Percentiles rank a stretch among this genome's conserved stretches.
Conservation (phyloP, 2,113 vertebrate species). For the Odocoileus virginianus region DNA sequence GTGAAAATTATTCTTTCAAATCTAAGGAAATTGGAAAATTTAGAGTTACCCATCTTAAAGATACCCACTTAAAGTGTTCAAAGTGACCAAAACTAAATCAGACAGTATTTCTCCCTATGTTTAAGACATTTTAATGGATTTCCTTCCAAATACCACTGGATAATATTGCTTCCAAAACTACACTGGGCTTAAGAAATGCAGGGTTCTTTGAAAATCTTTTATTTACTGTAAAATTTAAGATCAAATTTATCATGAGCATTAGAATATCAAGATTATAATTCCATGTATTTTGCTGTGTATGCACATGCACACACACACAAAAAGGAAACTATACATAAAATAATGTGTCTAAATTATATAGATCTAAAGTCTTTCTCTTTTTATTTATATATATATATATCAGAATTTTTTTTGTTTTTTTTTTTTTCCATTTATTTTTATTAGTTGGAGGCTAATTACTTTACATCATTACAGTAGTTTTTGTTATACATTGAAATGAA, state of each 20-base stretch:
- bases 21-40: constrained; percentile 16
- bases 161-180: constrained; percentile 5
- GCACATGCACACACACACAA: neutral
- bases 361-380: neutral
- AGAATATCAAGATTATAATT: neutral
- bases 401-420: neutral
- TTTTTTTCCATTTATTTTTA: too few species aligned
- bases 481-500: too few species aligned
- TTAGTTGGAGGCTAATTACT: too few species aligned
- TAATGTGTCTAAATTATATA: neutral
- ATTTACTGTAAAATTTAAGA: neutral
- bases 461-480: too few species aligned
- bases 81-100: constrained; percentile 35
- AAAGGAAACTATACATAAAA: neutral
- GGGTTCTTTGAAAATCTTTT: neutral
- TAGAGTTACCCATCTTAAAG: neutral
- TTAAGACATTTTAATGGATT: constrained; percentile 16
- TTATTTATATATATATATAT: neutral
- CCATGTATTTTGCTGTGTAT: neutral
- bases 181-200: neutral
- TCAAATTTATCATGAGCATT: neutral
- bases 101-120: neutral
- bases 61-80: neutral
- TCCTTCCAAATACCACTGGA: neutral
- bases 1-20: constrained; percentile 31